phyloP scores from a whole-genome alignment of 2,888 invertebrate species.

The Penaeus monodon region DNA sequence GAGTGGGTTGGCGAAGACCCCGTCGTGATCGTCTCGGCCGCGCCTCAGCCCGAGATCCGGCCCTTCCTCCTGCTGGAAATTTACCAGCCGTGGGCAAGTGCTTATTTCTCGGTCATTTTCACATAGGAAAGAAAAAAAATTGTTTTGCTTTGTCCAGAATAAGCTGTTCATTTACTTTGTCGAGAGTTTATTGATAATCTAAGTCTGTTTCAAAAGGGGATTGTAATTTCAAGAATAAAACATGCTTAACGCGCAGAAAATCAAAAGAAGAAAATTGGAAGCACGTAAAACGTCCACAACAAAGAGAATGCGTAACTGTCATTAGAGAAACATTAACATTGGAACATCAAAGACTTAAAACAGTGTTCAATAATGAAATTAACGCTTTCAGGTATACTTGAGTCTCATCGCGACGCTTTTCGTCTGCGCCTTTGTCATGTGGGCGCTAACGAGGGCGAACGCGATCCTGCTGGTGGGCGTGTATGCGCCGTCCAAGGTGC shows the following conservation, averaged over 20 bases:
- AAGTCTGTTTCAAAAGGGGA: too few species aligned
- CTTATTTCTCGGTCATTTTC: background rate
- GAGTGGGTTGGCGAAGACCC: constrained; percentile 51
- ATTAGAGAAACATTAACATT: background rate
- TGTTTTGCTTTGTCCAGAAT: too few species aligned
- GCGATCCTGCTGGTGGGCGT: background rate
- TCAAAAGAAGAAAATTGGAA: too few species aligned
- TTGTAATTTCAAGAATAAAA: too few species aligned
- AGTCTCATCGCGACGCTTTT: background rate
- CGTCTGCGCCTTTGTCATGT: background rate
- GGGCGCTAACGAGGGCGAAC: background rate
- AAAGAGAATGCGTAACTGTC: too few species aligned
- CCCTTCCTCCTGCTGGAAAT: constrained; percentile 46
- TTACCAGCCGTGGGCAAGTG: constrained; percentile 21
- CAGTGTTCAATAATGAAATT: background rate
- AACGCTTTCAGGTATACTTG: constrained; percentile 22
- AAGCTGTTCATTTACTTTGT: too few species aligned
- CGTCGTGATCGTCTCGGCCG: constrained; percentile 41
- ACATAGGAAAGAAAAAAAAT: too few species aligned
- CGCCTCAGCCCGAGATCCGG: constrained; percentile 20
- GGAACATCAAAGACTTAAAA: too few species aligned
- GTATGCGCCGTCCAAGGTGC: background rate
- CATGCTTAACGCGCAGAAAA: too few species aligned
- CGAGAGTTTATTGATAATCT: too few species aligned
- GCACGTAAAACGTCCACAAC: too few species aligned